A percentile compares a stretch with the other conserved stretches of the same genome.
Evolutionary conservation across 2,888 invertebrate species (phyloP).

Genomic region (Drosophila yooni): DNA sequence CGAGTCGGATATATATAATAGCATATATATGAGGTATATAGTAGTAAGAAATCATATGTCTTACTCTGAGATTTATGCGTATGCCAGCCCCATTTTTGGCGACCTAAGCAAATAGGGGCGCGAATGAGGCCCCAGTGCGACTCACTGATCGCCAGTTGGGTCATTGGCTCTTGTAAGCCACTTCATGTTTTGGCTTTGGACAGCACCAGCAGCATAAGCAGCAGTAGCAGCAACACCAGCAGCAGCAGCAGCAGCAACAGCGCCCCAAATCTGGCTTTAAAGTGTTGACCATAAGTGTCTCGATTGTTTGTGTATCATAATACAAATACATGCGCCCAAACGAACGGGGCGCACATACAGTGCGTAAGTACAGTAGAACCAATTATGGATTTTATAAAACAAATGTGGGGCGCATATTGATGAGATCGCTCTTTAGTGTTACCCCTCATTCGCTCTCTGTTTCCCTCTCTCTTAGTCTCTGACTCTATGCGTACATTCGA

Average conservation of each 20-base stretch:
- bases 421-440: slow-evolving; percentile 55
- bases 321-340: slow-evolving; percentile 55
- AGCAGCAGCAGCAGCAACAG: slow-evolving; percentile 25
- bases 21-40: slow-evolving; percentile 33
- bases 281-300: slow-evolving; percentile 83
- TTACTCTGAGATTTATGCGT: slow-evolving; percentile 77
- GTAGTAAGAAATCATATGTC: slow-evolving; percentile 78
- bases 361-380: slow-evolving; percentile 84
- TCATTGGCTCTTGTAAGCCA: slow-evolving; percentile 76
- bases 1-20: slow-evolving; percentile 46
- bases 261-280: slow-evolving; percentile 79
- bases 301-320: slow-evolving; percentile 80
- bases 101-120: slow-evolving; percentile 81
- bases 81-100: slow-evolving; percentile 79
- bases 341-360: slow-evolving; percentile 55
- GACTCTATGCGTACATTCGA: slow-evolving; percentile 46
- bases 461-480: neutral
- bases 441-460: neutral
- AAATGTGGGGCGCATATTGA: slow-evolving; percentile 81
- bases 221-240: slow-evolving; percentile 19
- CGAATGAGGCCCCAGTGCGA: slow-evolving; percentile 67
- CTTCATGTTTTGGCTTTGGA: slow-evolving; percentile 61
- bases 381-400: slow-evolving; percentile 84
- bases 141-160: slow-evolving; percentile 64
- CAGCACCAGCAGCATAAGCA: slow-evolving; percentile 26